A percentile compares a stretch with the other conserved stretches of the same genome.
Conservation (phyloP, 2,888 invertebrate genomes). For the Eulithis prunata region DNA sequence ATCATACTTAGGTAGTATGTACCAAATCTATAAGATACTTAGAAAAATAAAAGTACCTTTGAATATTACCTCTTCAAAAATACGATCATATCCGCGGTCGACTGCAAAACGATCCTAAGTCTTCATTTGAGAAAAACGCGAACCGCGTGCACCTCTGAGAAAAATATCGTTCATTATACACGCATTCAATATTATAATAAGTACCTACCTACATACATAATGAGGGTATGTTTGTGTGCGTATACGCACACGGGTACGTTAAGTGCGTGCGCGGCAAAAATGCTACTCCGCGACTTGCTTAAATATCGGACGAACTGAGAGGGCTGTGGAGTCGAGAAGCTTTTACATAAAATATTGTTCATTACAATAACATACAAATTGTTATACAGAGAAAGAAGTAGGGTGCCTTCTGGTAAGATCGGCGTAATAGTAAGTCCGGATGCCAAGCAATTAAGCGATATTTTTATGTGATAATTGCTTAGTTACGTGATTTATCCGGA, state of each 20-base stretch:
- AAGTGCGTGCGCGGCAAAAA: constrained; percentile 81
- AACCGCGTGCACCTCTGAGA: constrained; percentile 43
- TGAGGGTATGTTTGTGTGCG: constrained; percentile 41
- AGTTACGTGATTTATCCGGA: too few species aligned
- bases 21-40: too few species aligned
- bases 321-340: constrained; percentile 46
- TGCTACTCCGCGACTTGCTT: constrained; percentile 81
- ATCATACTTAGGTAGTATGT: too few species aligned
- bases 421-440: too few species aligned
- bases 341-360: background rate
- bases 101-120: constrained; percentile 24
- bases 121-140: constrained; percentile 37
- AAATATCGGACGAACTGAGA: constrained; percentile 71
- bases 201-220: constrained; percentile 28
- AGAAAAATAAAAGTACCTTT: too few species aligned
- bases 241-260: constrained; percentile 53
- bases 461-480: too few species aligned
- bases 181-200: constrained; percentile 45
- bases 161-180: constrained; percentile 51
- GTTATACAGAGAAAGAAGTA: too few species aligned
- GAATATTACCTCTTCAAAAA: too few species aligned
- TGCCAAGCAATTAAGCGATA: too few species aligned
- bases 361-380: too few species aligned
- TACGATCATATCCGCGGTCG: background rate
- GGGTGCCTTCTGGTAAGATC: too few species aligned